A percentile compares a stretch with the other conserved stretches of the same genome.
These are phyloP conservation scores for Desoria tigrina DNA, from an alignment of 2,888 invertebrate genomes.

Conservation along the genomic window DNA sequence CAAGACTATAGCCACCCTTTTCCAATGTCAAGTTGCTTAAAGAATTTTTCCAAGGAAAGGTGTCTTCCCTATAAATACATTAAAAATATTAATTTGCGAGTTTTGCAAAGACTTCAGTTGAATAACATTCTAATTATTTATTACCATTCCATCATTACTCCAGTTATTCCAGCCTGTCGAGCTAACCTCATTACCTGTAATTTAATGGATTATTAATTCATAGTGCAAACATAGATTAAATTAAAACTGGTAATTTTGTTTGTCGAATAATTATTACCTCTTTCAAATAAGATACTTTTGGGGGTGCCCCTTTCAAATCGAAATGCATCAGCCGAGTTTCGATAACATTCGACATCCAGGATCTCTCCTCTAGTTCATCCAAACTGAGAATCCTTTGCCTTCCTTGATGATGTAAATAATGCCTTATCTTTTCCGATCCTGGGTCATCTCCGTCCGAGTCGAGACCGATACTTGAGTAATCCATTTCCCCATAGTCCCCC, in stretches of 20 bases:
- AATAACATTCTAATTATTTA: too few relatives aligned
- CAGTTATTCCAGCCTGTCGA: slow-evolving; percentile 62
- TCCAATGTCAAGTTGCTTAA: slow-evolving; percentile 62
- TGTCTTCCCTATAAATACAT: slow-evolving; percentile 84
- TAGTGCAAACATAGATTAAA: neutral
- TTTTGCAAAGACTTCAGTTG: too few relatives aligned
- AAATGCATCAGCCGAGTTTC: slow-evolving; percentile 67
- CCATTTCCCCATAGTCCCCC: neutral
- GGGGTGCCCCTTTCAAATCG: slow-evolving; percentile 74
- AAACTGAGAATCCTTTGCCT: slow-evolving; percentile 27
- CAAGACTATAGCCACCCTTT: slow-evolving; percentile 66
- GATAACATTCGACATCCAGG: slow-evolving; percentile 43
- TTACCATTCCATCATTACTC: slow-evolving; percentile 55
- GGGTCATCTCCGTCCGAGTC: slow-evolving; percentile 7
- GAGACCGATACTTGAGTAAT: neutral
- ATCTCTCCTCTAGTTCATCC: slow-evolving; percentile 45
- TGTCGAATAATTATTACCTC: slow-evolving; percentile 56
- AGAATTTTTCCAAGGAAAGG: slow-evolving; percentile 74
- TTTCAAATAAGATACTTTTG: slow-evolving; percentile 64
- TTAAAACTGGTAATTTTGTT: neutral
- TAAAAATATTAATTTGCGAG: slow-evolving; percentile 78
- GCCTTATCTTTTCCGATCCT: slow-evolving; percentile 34
- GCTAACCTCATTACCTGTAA: slow-evolving; percentile 61
- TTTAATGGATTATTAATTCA: neutral
- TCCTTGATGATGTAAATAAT: slow-evolving; percentile 29